phyloP scores from a whole-genome alignment of 2,888 invertebrate genomes.

The Hofmannophila pseudospretella region DNA sequence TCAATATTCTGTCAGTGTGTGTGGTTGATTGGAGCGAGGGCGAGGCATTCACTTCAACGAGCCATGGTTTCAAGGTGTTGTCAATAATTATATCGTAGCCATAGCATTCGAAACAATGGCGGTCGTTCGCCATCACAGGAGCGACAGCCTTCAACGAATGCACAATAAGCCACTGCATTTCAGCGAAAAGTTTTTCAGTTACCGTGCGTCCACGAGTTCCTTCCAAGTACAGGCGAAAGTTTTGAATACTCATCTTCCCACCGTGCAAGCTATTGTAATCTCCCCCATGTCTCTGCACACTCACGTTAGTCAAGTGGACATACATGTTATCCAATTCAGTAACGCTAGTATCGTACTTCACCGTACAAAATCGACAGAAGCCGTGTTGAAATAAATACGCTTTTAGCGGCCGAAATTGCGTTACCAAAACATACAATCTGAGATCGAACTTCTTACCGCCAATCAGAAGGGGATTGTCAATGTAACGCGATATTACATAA shows the following conservation, averaged over 20 bases:
- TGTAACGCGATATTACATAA: constrained; percentile 98
- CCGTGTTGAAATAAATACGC: constrained; percentile 95
- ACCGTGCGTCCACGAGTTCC: constrained; percentile 93
- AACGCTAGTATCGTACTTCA: constrained; percentile 94
- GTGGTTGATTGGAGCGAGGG: constrained; percentile 97
- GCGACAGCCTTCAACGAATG: constrained; percentile 96
- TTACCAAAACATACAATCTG: constrained; percentile 93
- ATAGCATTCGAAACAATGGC: constrained; percentile 96
- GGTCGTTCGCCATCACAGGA: constrained; percentile 95
- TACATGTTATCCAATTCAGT: constrained; percentile 95
- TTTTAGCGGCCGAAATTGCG: constrained; percentile 95
- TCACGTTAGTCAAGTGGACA: constrained; percentile 97
- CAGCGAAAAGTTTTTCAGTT: constrained; percentile 93
- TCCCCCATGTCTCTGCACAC: constrained; percentile 97
- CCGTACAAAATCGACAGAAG: constrained; percentile 97
- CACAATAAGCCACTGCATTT: constrained; percentile 93
- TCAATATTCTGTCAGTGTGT: constrained; percentile 94
- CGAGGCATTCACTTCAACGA: constrained; percentile 96
- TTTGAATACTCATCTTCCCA: constrained; percentile 96
- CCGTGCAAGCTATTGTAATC: constrained; percentile 97
- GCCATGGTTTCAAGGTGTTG: constrained; percentile 94
- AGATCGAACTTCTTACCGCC: constrained; percentile 99
- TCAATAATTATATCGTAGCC: constrained; percentile 98
- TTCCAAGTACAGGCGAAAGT: constrained; percentile 92
- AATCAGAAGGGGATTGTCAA: constrained; percentile 95